Evolutionary conservation across 2,797 vertebrate species (phyloP).

Genomic region (Typhlichthys subterraneus): DNA sequence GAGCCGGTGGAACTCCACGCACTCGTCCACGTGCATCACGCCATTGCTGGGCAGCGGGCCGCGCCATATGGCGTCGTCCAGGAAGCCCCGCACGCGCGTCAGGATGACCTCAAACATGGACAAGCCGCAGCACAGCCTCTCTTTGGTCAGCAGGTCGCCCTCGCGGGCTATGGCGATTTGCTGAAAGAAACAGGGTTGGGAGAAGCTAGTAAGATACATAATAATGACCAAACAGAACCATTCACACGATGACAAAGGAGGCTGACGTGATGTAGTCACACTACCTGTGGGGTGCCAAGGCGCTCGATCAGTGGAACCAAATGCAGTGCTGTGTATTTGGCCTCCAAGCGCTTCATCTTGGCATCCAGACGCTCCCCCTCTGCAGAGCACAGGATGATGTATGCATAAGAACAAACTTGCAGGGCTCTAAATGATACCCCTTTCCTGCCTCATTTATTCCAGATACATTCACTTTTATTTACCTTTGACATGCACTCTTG

Average conservation of each 20-base stretch:
- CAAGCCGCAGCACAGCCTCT: constrained; percentile 94
- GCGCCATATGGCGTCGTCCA: constrained; percentile 95
- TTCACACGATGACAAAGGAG: neutral
- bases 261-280: rapidly evolving
- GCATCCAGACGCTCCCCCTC: constrained; percentile 97
- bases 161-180: constrained; percentile 98
- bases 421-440: neutral
- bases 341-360: constrained; percentile 98
- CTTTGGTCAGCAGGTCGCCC: constrained; percentile 96
- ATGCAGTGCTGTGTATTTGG: constrained; percentile 94
- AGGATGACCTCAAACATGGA: constrained; percentile 99
- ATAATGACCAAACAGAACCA: neutral
- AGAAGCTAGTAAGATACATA: neutral
- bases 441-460: neutral
- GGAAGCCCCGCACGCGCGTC: constrained; percentile 88
- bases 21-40: constrained; percentile 98
- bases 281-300: constrained; percentile 96
- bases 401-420: no score
- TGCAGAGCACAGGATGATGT: constrained; percentile 51
- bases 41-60: constrained; percentile 95
- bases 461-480: constrained; percentile 7
- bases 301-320: constrained; percentile 96
- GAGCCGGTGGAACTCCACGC: constrained; percentile 95
- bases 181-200: constrained; percentile 60
- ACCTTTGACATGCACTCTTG: constrained; percentile 97